Evolutionary conservation across 2,888 invertebrate species (phyloP).

Genomic region (Amblyjoppa proteus): DNA sequence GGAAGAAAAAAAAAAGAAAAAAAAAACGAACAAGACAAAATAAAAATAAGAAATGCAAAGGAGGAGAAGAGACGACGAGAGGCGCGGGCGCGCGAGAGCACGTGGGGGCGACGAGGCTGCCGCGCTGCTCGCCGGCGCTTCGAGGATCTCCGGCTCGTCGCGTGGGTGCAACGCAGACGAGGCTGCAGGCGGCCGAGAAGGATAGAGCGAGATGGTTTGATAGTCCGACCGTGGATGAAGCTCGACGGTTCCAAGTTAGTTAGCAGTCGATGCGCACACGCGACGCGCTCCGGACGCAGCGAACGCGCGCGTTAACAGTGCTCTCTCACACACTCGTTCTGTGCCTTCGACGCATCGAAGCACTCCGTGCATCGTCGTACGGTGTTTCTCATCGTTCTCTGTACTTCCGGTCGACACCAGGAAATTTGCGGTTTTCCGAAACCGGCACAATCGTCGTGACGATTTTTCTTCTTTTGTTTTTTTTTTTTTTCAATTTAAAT

Average conservation of each 20-base stretch:
- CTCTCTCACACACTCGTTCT: conserved; percentile 34
- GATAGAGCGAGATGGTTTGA: conserved; percentile 63
- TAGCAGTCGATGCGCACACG: conserved; percentile 85
- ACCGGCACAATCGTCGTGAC: not conserved
- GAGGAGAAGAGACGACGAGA: conserved; percentile 44
- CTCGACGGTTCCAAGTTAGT: conserved; percentile 81
- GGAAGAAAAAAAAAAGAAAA: conserved; percentile 30
- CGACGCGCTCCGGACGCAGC: conserved; percentile 81
- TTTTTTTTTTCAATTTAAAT: not conserved
- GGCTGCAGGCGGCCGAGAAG: conserved; percentile 35
- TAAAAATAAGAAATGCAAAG: conserved; percentile 60
- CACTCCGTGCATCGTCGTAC: not conserved
- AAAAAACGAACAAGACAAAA: conserved; percentile 58
- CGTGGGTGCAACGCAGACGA: conserved; percentile 64
- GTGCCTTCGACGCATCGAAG: not conserved
- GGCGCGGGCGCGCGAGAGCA: conserved; percentile 64
- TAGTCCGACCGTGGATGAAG: conserved; percentile 73
- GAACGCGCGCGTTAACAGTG: conserved; percentile 49
- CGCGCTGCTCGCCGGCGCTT: conserved; percentile 51
- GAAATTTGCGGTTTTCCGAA: conserved; percentile 63
- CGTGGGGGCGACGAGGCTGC: conserved; percentile 59
- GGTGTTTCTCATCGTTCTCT: conserved; percentile 30
- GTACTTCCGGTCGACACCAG: conserved; percentile 50
- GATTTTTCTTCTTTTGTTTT: not conserved
- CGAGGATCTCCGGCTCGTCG: conserved; percentile 51